Evolutionary conservation across 2,888 invertebrate species (phyloP).

Genomic region (Lepas anatifera): DNA sequence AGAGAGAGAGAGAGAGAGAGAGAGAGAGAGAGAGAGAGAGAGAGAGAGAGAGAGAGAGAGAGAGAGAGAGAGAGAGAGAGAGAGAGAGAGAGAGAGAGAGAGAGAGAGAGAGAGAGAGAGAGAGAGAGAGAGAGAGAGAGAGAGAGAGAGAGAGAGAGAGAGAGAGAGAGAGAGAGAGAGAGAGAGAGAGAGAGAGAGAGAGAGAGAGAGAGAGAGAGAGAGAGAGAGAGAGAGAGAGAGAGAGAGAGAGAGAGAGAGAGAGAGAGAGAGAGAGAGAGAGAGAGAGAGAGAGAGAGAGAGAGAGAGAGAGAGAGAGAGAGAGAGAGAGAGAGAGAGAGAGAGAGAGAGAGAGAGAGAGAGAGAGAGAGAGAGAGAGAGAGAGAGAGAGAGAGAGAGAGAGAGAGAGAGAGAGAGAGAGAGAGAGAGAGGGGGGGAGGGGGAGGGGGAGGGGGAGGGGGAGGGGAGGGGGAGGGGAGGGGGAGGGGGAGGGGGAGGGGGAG

Average conservation of each 20-base stretch:
- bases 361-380: no score
- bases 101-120: constrained; percentile 16
- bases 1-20: no score
- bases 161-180: constrained; percentile 13
- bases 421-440: no score
- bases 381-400: no score
- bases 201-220: not conserved
- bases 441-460: no score
- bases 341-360: no score
- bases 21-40: not conserved
- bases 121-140: constrained; percentile 15
- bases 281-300: not conserved
- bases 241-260: not conserved
- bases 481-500: no score
- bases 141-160: constrained; percentile 16
- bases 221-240: not conserved
- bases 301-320: not conserved
- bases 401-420: no score
- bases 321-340: not conserved
- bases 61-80: constrained; percentile 13
- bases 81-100: constrained; percentile 13
- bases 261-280: not conserved
- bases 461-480: no score
- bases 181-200: not conserved
- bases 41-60: not conserved